Evolutionary conservation across 2,888 invertebrate genomes (phyloP).

Genomic region (Mythimna pallens): DNA sequence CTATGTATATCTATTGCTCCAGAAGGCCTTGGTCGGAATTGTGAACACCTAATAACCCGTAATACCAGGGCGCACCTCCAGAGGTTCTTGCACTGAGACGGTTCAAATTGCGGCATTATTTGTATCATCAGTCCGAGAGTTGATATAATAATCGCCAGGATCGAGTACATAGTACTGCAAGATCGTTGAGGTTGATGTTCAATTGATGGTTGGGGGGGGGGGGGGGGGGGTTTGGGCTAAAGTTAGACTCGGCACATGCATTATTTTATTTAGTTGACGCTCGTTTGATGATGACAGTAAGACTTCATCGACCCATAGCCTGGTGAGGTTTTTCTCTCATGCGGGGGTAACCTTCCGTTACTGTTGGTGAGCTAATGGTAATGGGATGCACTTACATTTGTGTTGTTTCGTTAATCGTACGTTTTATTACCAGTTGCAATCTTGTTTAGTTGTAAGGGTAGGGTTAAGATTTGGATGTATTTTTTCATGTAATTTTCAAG

Average conservation of each 20-base stretch:
- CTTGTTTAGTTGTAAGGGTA: conserved; percentile 36
- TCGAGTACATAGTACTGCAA: not conserved
- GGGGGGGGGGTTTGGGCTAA: not conserved
- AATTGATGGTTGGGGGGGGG: not conserved
- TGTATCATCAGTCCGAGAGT: rapidly evolving
- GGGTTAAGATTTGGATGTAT: conserved; percentile 39
- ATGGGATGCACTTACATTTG: not conserved
- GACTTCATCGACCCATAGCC: conserved; percentile 12
- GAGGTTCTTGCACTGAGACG: conserved; percentile 1
- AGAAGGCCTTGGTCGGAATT: not conserved
- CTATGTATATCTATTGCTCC: conserved; percentile 8
- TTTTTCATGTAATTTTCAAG: conserved; percentile 16
- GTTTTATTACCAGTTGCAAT: conserved; percentile 22
- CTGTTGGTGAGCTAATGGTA: not conserved
- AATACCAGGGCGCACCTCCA: conserved; percentile 9
- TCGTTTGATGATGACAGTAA: conserved; percentile 13
- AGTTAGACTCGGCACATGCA: conserved; percentile 3
- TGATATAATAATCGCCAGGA: not conserved
- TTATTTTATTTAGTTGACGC: conserved; percentile 6
- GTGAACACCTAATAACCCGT: conserved; percentile 7
- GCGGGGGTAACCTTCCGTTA: not conserved
- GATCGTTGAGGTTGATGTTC: not conserved
- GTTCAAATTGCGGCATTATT: not conserved
- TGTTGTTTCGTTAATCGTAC: conserved; percentile 22
- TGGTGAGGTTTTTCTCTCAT: conserved; percentile 12